Evolutionary conservation across 1,140 invertebrate genomes (phyloP).

Genomic region (Chrysoperla carnea): DNA sequence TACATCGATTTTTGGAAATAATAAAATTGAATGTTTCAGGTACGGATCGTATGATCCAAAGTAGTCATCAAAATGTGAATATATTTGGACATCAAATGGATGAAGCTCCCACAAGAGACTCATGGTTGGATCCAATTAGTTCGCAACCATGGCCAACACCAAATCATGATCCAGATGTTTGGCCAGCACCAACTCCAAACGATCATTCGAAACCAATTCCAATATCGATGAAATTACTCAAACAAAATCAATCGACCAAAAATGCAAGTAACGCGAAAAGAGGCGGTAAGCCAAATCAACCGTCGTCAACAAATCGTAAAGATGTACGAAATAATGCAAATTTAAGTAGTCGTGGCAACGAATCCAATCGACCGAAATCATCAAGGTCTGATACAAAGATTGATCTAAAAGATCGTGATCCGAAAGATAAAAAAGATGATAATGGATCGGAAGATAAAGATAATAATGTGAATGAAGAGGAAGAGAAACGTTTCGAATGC

Average conservation of each 20-base stretch:
- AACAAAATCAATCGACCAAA: neutral
- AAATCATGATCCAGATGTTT: constrained; percentile 66
- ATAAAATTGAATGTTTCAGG: too few species aligned
- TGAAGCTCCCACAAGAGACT: constrained; percentile 12
- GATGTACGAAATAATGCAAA: too few species aligned
- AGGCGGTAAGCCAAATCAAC: too few species aligned
- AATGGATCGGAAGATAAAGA: constrained; percentile 39
- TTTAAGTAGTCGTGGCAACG: neutral
- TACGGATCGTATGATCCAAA: too few species aligned
- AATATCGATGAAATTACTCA: neutral
- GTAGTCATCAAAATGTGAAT: too few species aligned
- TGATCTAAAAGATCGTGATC: constrained; percentile 7
- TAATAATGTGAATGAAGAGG: constrained; percentile 48
- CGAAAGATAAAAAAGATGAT: constrained; percentile 11
- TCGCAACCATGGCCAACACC: constrained; percentile 33
- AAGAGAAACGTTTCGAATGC: constrained; percentile 83
- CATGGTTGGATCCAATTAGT: too few species aligned
- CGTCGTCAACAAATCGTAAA: too few species aligned
- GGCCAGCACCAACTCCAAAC: constrained; percentile 74
- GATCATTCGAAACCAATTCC: constrained; percentile 42
- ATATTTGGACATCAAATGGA: neutral
- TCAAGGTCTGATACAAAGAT: constrained; percentile 10
- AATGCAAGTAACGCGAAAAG: too few species aligned
- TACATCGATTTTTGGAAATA: too few species aligned
- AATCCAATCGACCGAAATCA: constrained; percentile 18